Evolutionary conservation across 2,797 vertebrate species (phyloP), one percentile per base, ranked within the genome.

Genomic region (Orestias chungarensis): DNA sequence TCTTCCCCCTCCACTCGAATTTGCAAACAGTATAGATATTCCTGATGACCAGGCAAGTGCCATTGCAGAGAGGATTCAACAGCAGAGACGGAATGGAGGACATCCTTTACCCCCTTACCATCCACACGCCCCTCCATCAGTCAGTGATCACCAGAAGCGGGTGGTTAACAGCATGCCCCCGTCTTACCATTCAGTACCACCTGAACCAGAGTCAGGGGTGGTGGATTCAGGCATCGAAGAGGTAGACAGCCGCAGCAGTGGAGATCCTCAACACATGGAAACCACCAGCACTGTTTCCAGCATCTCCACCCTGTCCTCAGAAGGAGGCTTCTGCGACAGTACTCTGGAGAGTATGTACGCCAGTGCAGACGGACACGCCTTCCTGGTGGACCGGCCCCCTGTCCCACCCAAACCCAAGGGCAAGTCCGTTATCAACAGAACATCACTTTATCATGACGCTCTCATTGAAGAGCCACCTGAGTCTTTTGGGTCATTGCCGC

Each of bases 271-370:
- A 80, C 92, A 91, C 86, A 93, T 97, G 87, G 98, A 99, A 93
- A 97, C 96, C 82, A 99, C 97, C 93, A 99, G 97, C 96, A 99
- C 97, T 85, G 94, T 98, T 87, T 99, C 98, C 87, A 99, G 97
- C 89, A 96, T 98, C 93, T 99, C 97, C 86, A 98, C 97, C 50
- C 93, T 99, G 83, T 98, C 98, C 23, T 99, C 97, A 0, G 98
- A 99, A 82, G 97, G 96, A 3, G 96, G 96, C 23, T 93, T 91
- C 80, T 91, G 91, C 4, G 91, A 92, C 81, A 97, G 97, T 83
- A 93, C 94, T 10, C 82, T 96, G 89, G 98, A 99, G 92, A 96
- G 96, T 83, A 88, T 92, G 66, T 97, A 96, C 78, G 96, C 95
- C 83, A 94, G 96, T 81, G 95, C 96, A 88, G 96, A 98, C 49